Evolutionary conservation across 1,140 invertebrate species (phyloP), one percentile per base, ranked within the genome.

Genomic region (Drosophila sulfurigaster): DNA sequence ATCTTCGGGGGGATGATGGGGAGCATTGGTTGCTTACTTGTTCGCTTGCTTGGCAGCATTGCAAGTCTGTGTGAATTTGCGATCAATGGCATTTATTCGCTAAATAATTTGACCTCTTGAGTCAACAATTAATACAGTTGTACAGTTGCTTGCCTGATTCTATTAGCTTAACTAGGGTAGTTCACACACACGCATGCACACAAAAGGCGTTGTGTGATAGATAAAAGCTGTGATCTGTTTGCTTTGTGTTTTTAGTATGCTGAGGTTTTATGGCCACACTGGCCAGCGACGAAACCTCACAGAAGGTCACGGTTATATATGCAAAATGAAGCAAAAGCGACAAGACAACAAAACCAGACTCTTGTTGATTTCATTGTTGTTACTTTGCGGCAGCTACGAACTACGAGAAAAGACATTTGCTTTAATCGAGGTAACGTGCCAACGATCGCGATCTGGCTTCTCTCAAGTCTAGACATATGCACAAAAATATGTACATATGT

Each of bases 81-180:
- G 73, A 89, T 89, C 85, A 83, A 89, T 88, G 81, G 80, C 85
- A 82, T 74, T 72, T 66, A 51, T 65, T 69, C 78, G 85, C 85
- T 89, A 89, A 89, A 89, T 90, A 89, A 85, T 85, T 63, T 89
- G 85, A 89, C 85, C 85, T 90, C 86, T 85, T 68, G 57, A 78
- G 78, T 82, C 81, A 79, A 65, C 85, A 89, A 87, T 88, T 88
- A 83, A 85, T 79, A 45, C 68, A 60, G 20, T 25, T 56, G 65
- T 75, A 48, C 28, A 48, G 63, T 41, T n/a, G 28, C 28, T 38
- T 41, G 65, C n/a, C 72, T 81, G 60, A 90, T 85, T 89, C 85
- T 89, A 85, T 85, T 85, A 85, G 81, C 75, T 71, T 57, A 63
- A 68, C 49, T 52, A 52, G 65, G 59, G 25, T 56, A 73, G 48